A percentile compares a stretch with the other conserved stretches of the same genome.
These are phyloP conservation scores for Daphoenositta chrysoptera DNA, from an alignment of 2,113 vertebrate genomes.

Conservation along the genomic window DNA sequence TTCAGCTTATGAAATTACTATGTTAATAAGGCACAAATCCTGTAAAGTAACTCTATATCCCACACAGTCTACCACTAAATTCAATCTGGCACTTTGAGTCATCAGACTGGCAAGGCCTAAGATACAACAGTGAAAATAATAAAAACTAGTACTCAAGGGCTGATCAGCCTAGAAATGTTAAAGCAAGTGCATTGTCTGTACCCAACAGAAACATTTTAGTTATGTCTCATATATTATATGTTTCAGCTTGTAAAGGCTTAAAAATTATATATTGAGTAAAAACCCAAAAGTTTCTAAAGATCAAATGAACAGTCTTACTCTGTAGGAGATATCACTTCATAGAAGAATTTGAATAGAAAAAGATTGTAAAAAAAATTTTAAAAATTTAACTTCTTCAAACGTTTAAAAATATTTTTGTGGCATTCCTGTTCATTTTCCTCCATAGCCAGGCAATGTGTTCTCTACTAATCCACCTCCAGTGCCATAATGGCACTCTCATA, in stretches of 20 bases:
- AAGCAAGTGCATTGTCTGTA: not conserved
- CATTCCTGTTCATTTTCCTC: not conserved
- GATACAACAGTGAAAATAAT: not conserved
- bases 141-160: not conserved
- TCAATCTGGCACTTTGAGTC: not conserved
- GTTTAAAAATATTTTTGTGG: not conserved
- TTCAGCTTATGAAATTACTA: not conserved
- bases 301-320: not conserved
- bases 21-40: not conserved
- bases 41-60: not conserved
- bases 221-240: not conserved
- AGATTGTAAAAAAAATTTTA: no score
- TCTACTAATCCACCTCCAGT: not conserved
- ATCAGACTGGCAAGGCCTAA: not conserved
- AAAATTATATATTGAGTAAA: not conserved
- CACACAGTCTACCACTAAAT: not conserved
- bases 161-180: not conserved
- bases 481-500: not conserved
- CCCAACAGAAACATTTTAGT: not conserved
- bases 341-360: not conserved
- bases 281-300: not conserved
- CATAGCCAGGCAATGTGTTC: rapidly evolving
- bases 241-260: not conserved
- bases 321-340: not conserved
- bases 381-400: not conserved